These are phyloP conservation scores for Pogoniulus pusillus DNA, from an alignment of 2,797 vertebrate genomes.

Conservation along the genomic window DNA sequence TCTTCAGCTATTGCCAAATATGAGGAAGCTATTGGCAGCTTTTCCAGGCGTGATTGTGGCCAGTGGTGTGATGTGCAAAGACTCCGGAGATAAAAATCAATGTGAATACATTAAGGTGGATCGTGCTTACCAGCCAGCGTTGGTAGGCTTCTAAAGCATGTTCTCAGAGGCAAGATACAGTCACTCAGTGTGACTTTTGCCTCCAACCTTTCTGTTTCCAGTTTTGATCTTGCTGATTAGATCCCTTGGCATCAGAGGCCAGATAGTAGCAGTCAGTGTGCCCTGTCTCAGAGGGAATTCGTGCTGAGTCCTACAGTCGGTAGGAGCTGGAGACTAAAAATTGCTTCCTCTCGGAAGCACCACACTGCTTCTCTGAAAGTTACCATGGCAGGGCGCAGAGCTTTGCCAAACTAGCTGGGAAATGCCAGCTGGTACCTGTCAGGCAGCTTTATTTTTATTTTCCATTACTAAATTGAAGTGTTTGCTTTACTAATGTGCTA, in stretches of 20 bases:
- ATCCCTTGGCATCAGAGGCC: neutral
- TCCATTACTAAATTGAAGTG: neutral
- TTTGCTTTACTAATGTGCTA: neutral
- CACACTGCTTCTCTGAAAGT: neutral
- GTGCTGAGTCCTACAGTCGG: neutral
- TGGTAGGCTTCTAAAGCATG: neutral
- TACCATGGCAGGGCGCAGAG: neutral
- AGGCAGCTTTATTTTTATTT: neutral
- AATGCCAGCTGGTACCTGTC: slow-evolving; percentile 40
- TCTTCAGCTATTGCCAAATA: neutral
- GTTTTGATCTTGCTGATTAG: neutral
- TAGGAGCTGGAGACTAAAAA: neutral
- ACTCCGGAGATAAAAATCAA: neutral
- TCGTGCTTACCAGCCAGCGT: neutral
- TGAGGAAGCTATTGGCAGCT: neutral
- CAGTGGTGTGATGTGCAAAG: neutral
- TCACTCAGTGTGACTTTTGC: neutral
- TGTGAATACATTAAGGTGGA: neutral
- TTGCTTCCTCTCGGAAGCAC: neutral
- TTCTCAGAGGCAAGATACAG: neutral
- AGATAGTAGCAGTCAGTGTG: neutral
- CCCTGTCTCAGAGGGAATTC: neutral
- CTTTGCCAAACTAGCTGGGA: neutral
- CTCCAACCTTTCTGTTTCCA: slow-evolving; percentile 1
- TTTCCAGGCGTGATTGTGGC: neutral